These are phyloP conservation scores for Parus major DNA, from an alignment of 2,113 vertebrate genomes.

Conservation along the genomic window DNA sequence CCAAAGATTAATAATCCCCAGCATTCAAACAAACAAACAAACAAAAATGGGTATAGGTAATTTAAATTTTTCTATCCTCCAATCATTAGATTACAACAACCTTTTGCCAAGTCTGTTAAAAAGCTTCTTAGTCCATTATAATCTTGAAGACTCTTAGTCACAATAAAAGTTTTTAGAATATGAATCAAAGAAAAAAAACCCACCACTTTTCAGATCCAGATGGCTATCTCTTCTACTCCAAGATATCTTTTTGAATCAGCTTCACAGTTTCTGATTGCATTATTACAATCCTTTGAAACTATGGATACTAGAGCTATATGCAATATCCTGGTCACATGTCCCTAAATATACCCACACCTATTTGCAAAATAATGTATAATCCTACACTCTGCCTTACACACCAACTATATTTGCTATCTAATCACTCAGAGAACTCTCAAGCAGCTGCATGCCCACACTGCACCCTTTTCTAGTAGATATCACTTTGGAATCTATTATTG, in stretches of 20 bases:
- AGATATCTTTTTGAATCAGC: background rate
- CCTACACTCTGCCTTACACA: background rate
- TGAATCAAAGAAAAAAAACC: rapidly evolving
- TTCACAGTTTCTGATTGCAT: background rate
- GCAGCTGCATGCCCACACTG: background rate
- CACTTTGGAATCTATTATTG: background rate
- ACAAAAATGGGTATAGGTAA: background rate
- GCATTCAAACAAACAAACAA: background rate
- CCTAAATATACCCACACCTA: background rate
- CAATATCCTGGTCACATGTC: background rate
- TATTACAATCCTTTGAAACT: background rate
- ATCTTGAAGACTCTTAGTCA: background rate
- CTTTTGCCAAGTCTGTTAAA: background rate
- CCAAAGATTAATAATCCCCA: background rate
- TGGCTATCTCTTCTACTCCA: background rate
- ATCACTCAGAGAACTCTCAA: background rate
- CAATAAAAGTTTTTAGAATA: background rate
- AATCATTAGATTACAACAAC: background rate
- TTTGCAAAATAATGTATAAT: background rate
- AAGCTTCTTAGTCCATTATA: background rate
- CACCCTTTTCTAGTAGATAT: background rate
- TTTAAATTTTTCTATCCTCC: background rate
- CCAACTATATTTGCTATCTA: background rate
- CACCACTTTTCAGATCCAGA: background rate
- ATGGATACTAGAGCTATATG: background rate